Evolutionary conservation across 2,888 invertebrate species (phyloP), one percentile per base, ranked within the genome.

Genomic region (Agapetus fuscipes): DNA sequence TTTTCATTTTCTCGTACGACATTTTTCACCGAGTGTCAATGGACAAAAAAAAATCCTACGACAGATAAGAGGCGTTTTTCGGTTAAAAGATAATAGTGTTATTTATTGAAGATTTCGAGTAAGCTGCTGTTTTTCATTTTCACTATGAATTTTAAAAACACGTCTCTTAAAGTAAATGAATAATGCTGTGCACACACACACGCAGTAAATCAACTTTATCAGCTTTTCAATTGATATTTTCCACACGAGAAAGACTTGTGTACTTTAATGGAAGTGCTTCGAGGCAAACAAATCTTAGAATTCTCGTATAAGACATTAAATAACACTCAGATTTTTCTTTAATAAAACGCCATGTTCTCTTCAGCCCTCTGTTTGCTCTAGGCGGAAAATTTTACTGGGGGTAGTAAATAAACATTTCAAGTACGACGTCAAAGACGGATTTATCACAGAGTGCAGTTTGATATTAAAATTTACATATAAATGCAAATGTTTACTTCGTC

Each of bases 341-440:
- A 37, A 37, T 37, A 37, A 17, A 28, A 12, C 31, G 29, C 24
- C 31, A 15, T 11, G 13, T 6, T 17, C 25, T n/a, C 10, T 10
- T 15, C 17, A 7, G 10, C 37, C 27, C 31, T 33, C 15, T 31
- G 16, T 37, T 37, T 31, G 12, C 25, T 37, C 24, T 26, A 31
- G 31, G 15, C 28, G 14, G 17, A 15, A 37, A 20, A 37, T 20
- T 30, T 28, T 16, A 26, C 17, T 25, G 4, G 37, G n/a, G 31
- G 29, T 24, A 12, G 20, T 25, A 24, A 25, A 33, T 24, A 33
- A 33, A 33, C 25, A 33, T 24, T 24, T 4, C 20, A 17, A 7
- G 31, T 15, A 17, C 15, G 4, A 16, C 31, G 15, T 31, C 17
- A 31, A 31, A 31, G 31, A 31, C 15, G 17, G 31, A 31, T 31